Conservation (phyloP, 2,888 invertebrate species). For the Coenonympha arcania region DNA sequence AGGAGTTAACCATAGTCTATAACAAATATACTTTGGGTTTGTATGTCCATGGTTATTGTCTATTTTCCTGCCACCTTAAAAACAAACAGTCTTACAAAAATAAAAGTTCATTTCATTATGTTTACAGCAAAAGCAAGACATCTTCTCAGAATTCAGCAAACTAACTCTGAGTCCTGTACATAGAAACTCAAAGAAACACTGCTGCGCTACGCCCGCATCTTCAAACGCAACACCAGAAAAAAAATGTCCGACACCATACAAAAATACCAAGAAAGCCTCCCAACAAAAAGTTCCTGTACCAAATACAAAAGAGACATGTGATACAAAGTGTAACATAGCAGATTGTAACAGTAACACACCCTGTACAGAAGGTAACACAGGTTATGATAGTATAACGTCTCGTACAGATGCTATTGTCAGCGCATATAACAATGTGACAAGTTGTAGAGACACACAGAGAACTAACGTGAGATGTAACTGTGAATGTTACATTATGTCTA, state of each 20-base stretch:
- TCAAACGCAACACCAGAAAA: constrained; percentile 29
- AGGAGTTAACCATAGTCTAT: too few relatives aligned
- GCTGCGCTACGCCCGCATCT: constrained; percentile 34
- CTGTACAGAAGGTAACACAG: not conserved
- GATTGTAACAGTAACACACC: not conserved
- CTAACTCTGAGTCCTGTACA: constrained; percentile 35
- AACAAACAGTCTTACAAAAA: not conserved
- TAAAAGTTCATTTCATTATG: not conserved
- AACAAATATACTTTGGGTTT: too few relatives aligned
- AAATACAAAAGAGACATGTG: not conserved
- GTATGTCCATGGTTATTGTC: too few relatives aligned
- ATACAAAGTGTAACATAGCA: not conserved
- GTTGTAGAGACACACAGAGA: constrained; percentile 21
- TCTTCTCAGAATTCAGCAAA: constrained; percentile 51
- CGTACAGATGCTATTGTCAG: constrained; percentile 20
- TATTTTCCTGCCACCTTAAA: not conserved
- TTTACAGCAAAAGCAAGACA: constrained; percentile 60
- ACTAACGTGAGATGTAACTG: constrained; percentile 30
- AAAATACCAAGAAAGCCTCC: constrained; percentile 15
- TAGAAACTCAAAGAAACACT: constrained; percentile 39
- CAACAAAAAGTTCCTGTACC: constrained; percentile 6
- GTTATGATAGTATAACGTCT: constrained; percentile 3
- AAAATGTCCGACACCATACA: constrained; percentile 23
- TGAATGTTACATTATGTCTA: constrained; percentile 40
- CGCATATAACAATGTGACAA: constrained; percentile 4